phyloP scores from a whole-genome alignment of 2,113 vertebrate species.

The Mesitornis unicolor region DNA sequence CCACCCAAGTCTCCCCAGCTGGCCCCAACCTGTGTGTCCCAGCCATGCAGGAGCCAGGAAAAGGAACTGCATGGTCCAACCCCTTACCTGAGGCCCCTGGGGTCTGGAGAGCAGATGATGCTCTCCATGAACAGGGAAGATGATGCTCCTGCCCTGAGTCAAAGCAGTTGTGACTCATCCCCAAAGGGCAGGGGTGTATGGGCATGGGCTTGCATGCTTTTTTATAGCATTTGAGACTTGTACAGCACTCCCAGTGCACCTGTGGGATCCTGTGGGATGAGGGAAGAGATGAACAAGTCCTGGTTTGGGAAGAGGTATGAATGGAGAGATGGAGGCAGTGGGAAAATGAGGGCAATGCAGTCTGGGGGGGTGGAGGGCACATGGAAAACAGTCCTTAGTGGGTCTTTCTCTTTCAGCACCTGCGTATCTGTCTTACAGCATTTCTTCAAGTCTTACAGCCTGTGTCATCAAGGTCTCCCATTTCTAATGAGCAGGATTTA shows the following conservation, averaged over 20 bases:
- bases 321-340: not conserved
- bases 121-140: not conserved
- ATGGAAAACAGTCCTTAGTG: not conserved
- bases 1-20: not conserved
- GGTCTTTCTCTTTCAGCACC: not conserved
- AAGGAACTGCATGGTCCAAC: not conserved
- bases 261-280: not conserved
- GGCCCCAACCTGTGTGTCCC: rapidly evolving
- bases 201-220: not conserved
- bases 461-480: not conserved
- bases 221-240: not conserved
- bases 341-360: not conserved
- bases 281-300: not conserved
- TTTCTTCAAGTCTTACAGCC: not conserved
- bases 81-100: rapidly evolving
- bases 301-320: not conserved
- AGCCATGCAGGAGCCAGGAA: not conserved
- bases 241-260: not conserved
- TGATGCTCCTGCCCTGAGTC: not conserved
- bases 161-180: not conserved
- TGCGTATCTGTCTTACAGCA: not conserved
- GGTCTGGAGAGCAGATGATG: not conserved
- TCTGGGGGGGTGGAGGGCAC: rapidly evolving
- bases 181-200: not conserved
- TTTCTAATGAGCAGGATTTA: not conserved